Percentiles rank a stretch among this genome's conserved stretches.
Evolutionary conservation across 2,888 invertebrate species (phyloP).

Genomic region (Pyrgus malvae): DNA sequence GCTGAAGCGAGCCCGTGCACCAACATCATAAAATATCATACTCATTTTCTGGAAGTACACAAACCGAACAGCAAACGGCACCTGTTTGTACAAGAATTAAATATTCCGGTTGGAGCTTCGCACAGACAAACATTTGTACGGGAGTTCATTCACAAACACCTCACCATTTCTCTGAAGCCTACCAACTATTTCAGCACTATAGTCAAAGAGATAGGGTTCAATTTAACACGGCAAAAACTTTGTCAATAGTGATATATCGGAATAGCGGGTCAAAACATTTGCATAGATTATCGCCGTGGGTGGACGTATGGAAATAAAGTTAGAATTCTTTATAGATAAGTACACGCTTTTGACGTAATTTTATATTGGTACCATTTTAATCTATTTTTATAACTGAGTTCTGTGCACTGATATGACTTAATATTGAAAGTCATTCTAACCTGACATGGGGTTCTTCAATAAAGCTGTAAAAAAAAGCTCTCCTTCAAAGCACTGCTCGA

Average conservation of each 20-base stretch:
- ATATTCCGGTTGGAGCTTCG: conserved; percentile 28
- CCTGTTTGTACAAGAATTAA: neutral
- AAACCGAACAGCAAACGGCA: neutral
- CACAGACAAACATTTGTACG: conserved; percentile 30
- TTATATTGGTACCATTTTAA: neutral
- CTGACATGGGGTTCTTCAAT: too few species aligned
- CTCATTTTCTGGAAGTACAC: neutral
- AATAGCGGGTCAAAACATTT: conserved; percentile 36
- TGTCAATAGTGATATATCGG: conserved; percentile 4
- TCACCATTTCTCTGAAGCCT: neutral
- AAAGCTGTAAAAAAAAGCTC: too few species aligned
- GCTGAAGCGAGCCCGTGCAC: neutral
- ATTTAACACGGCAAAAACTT: conserved; percentile 1
- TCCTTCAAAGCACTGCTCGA: too few species aligned
- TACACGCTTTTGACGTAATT: conserved; percentile 5
- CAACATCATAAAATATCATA: neutral
- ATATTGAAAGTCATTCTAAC: too few species aligned
- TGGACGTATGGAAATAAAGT: conserved; percentile 3
- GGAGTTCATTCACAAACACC: conserved; percentile 20
- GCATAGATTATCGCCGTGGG: conserved; percentile 35
- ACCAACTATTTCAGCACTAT: neutral
- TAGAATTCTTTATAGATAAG: neutral
- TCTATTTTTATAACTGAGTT: neutral
- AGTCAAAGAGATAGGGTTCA: conserved; percentile 1
- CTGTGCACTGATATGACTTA: too few species aligned